Percentiles rank a stretch among this genome's conserved stretches.
These are phyloP conservation scores for Axinella damicornis DNA, from an alignment of 37 sponge, comb jelly and placozoan species.

Conservation along the genomic window DNA sequence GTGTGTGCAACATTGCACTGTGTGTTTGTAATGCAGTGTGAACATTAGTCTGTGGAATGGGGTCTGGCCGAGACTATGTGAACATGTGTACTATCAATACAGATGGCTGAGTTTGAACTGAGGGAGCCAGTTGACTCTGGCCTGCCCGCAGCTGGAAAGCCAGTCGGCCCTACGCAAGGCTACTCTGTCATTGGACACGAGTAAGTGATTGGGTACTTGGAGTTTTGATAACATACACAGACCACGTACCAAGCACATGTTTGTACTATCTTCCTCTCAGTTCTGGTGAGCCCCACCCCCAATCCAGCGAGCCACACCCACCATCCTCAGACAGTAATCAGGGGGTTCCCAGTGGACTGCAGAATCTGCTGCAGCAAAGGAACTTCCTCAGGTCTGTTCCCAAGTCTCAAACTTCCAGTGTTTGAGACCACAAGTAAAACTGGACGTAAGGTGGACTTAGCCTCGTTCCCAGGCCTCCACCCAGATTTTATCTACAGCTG, in stretches of 20 bases:
- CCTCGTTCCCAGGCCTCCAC: neutral
- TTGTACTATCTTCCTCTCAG: too few relatives aligned
- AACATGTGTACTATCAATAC: too few relatives aligned
- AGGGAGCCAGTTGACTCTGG: slow-evolving; percentile 33
- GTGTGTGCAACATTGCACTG: neutral
- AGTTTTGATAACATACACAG: too few relatives aligned
- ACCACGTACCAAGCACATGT: too few relatives aligned
- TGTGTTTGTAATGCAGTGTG: neutral
- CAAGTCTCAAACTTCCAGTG: too few relatives aligned
- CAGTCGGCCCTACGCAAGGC: slow-evolving; percentile 16
- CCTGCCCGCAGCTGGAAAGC: slow-evolving; percentile 53
- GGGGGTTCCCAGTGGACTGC: slow-evolving; percentile 16
- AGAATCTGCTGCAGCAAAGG: slow-evolving; percentile 57
- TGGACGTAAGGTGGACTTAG: too few relatives aligned
- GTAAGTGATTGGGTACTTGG: slow-evolving; percentile 27
- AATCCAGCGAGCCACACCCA: too few relatives aligned
- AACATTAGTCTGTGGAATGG: neutral
- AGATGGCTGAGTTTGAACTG: slow-evolving; percentile 49
- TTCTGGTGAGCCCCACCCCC: too few relatives aligned
- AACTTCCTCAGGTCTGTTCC: slow-evolving; percentile 65
- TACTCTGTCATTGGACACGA: slow-evolving; percentile 57
- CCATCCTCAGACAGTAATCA: too few relatives aligned
- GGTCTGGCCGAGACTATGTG: too few relatives aligned
- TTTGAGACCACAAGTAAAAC: too few relatives aligned
- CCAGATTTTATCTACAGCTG: too few relatives aligned